A percentile compares a stretch with the other conserved stretches of the same genome.
Evolutionary conservation across 30 jellyfish, hydroid and myxozoan genomes (phyloP).

Genomic region (Cassiopea xamachana): DNA sequence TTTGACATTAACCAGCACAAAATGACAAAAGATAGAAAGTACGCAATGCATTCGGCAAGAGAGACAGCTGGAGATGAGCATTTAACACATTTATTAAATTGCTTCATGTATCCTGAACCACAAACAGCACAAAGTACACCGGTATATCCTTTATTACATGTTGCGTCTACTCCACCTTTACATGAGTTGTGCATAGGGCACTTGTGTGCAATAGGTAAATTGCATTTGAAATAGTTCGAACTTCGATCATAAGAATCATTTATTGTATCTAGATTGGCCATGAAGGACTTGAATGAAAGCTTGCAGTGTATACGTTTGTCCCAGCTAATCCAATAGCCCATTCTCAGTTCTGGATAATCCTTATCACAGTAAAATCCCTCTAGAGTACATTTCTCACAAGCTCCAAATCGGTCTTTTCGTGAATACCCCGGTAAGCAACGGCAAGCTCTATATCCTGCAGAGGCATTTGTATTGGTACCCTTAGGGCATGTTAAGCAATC

Average conservation of each 20-base stretch:
- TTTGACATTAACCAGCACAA: slow-evolving; percentile 37
- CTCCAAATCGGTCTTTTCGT: slow-evolving; percentile 44
- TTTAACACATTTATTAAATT: slow-evolving; percentile 3
- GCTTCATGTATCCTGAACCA: slow-evolving; percentile 11
- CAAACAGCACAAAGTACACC: slow-evolving; percentile 55
- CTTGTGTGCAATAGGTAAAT: slow-evolving; percentile 36
- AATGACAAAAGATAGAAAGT: not conserved
- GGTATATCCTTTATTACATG: slow-evolving; percentile 21
- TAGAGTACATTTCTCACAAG: slow-evolving; percentile 29
- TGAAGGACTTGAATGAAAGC: not conserved
- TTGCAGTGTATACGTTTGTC: not conserved
- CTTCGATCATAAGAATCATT: slow-evolving; percentile 20
- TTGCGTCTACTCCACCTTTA: slow-evolving; percentile 46
- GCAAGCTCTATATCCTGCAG: slow-evolving; percentile 66
- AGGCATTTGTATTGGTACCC: slow-evolving; percentile 44
- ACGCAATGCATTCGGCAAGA: not conserved
- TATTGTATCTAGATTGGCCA: slow-evolving; percentile 14
- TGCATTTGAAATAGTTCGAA: not conserved
- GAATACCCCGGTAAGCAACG: slow-evolving; percentile 52
- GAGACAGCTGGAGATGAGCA: slow-evolving; percentile 38
- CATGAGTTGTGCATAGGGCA: slow-evolving; percentile 46
- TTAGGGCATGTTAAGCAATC: slow-evolving; percentile 70
- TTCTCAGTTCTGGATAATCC: slow-evolving; percentile 29
- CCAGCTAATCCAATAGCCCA: slow-evolving; percentile 57
- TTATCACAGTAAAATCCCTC: slow-evolving; percentile 13